Evolutionary conservation across 2,113 vertebrate species (phyloP).

Genomic region (Isichthys henryi): DNA sequence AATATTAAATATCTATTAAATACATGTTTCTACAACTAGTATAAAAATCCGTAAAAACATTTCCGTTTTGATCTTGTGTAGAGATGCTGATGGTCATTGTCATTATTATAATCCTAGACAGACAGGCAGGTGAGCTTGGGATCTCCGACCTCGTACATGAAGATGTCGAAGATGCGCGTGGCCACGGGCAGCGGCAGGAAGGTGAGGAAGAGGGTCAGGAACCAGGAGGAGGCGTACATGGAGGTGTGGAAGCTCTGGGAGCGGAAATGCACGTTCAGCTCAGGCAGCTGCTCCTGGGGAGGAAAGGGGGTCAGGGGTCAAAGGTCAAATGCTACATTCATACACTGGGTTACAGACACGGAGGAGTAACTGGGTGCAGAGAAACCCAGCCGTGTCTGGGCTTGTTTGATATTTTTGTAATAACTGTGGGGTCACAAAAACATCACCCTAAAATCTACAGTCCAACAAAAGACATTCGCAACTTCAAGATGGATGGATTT

Average conservation of each 20-base stretch:
- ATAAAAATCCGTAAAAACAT: background rate
- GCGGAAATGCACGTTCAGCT: slow-evolving; percentile 89
- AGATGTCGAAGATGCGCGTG: slow-evolving; percentile 92
- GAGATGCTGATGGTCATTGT: background rate
- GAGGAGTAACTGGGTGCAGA: background rate
- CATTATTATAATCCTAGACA: background rate
- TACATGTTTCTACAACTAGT: background rate
- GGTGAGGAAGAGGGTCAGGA: slow-evolving; percentile 92
- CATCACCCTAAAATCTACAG: background rate
- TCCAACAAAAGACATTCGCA: background rate
- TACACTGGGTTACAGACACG: background rate
- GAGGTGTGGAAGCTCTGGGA: slow-evolving; percentile 96
- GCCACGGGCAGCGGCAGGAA: slow-evolving; percentile 87
- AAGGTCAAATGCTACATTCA: background rate
- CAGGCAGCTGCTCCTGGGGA: slow-evolving; percentile 82
- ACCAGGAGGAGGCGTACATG: slow-evolving; percentile 96
- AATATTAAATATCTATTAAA: background rate
- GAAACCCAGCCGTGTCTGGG: background rate
- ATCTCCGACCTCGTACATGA: slow-evolving; percentile 89
- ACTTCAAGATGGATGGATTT: background rate
- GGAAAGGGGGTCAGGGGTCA: background rate
- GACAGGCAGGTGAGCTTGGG: background rate
- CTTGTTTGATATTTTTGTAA: background rate
- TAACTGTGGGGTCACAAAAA: background rate
- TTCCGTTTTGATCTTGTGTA: background rate